Evolutionary conservation across 2,888 invertebrate genomes (phyloP), one percentile per base, ranked within the genome.

Genomic region (Eumerus sabulonum): DNA sequence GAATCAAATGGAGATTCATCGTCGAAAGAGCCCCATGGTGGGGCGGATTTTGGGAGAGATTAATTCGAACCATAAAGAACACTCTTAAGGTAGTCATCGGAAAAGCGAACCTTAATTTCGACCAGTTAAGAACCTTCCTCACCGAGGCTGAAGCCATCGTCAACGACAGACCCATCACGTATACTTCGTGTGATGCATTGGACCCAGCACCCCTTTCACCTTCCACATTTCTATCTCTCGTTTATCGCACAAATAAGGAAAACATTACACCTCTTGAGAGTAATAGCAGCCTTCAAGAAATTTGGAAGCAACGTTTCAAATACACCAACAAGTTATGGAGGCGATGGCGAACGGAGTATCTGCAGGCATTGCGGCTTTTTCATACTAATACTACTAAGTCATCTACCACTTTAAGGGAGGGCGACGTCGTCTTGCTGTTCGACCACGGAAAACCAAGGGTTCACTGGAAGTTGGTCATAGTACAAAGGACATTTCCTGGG

Each of bases 11-110:
- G 54, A 1, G 57, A 3, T 67, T 36, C 38, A 57, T 59, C 7
- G 50, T 62, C 1, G 56, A 71, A 56, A 45, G 71, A 48, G 71
- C 54, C 13, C 38, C 60, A 19, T 70, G 60, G 70, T 62, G 63
- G 62, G 60, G 54, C 35, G 70, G 70, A 3, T 70, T 70, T 48
- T 62, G 70, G 62, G 70, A 70, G 19, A 51, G 70, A 11, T 44
- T 70, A 7, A 45, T 70, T 51, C 42, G 53, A 0, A 42, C 44
- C 1, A 40, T 71, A 11, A 48, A 64, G 17, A 72, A 62, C 17
- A 35, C 42, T 0, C 50, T 72, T 2, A 72, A 57, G 16, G 35
- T 36, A 18, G 50, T 38, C 1, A 56, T 72, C 16, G 42, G 56
- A 9, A 36, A 16, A 12, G 48, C 48, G n/a, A 45, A 38, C 7